These are phyloP conservation scores for Eupithecia abbreviata DNA, from an alignment of 2,888 invertebrate genomes.

Conservation along the genomic window DNA sequence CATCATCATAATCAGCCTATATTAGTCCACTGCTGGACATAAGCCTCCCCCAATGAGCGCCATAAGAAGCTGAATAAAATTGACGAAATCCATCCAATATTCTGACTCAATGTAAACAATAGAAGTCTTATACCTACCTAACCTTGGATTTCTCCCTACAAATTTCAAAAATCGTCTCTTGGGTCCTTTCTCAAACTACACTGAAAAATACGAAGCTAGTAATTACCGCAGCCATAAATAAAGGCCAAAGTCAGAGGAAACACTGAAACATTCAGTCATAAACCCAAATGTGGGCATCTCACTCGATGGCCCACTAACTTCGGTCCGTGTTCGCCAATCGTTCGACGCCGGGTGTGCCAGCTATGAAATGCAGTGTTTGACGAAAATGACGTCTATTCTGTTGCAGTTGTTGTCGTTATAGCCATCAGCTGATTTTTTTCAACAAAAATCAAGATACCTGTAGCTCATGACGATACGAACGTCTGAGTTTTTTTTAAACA, in stretches of 20 bases:
- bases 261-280: not conserved
- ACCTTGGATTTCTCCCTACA: not conserved
- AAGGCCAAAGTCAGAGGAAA: not conserved
- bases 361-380: not conserved
- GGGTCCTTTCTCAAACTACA: not conserved
- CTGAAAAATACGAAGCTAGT: not conserved
- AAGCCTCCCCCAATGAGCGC: too few species aligned
- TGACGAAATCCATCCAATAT: not conserved
- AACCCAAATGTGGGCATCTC: not conserved
- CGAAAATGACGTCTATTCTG: not conserved
- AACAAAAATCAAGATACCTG: too few species aligned
- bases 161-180: not conserved
- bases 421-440: too few species aligned
- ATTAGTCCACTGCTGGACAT: too few species aligned
- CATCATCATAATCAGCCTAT: too few species aligned
- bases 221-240: not conserved
- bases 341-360: conserved; percentile 3
- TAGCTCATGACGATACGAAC: too few species aligned
- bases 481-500: too few species aligned
- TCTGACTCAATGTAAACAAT: not conserved
- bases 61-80: not conserved
- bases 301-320: not conserved
- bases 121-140: too few species aligned
- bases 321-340: not conserved
- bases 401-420: not conserved